These are phyloP conservation scores for Solen grandis DNA, from an alignment of 1,140 invertebrate species.

Conservation along the genomic window DNA sequence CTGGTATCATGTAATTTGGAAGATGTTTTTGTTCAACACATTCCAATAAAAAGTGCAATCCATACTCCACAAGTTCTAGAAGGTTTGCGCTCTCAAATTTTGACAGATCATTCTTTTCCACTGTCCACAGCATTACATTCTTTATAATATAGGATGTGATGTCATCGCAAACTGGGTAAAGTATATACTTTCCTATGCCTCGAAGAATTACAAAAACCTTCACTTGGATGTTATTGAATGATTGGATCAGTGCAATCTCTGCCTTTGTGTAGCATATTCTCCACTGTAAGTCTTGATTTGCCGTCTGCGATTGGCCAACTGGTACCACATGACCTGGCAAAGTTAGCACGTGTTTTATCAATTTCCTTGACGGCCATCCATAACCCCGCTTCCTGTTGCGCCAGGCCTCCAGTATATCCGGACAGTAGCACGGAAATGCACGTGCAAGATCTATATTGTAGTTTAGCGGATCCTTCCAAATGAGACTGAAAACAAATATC, in stretches of 20 bases:
- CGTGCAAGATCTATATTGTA: too few species aligned
- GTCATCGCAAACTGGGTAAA: neutral
- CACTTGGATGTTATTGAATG: constrained; percentile 1
- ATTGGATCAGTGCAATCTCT: neutral
- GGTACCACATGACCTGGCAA: constrained; percentile 5
- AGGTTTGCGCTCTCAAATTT: neutral
- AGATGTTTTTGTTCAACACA: neutral
- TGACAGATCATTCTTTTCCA: neutral
- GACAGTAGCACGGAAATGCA: constrained; percentile 7
- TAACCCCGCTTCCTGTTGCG: neutral
- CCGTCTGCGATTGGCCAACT: neutral
- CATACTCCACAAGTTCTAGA: neutral
- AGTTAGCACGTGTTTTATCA: neutral
- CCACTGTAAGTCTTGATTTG: neutral
- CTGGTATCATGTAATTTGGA: constrained; percentile 17
- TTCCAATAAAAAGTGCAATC: neutral
- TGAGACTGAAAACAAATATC: neutral
- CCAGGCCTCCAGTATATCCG: neutral
- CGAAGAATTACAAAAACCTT: neutral
- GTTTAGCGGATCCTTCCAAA: neutral
- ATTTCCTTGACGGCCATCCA: neutral
- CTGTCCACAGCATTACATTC: constrained; percentile 10
- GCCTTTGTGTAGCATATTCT: constrained; percentile 20
- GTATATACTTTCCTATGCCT: neutral
- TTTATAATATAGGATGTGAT: constrained; percentile 17